These are phyloP conservation scores for Phania funesta DNA, from an alignment of 2,888 invertebrate genomes.

Conservation along the genomic window DNA sequence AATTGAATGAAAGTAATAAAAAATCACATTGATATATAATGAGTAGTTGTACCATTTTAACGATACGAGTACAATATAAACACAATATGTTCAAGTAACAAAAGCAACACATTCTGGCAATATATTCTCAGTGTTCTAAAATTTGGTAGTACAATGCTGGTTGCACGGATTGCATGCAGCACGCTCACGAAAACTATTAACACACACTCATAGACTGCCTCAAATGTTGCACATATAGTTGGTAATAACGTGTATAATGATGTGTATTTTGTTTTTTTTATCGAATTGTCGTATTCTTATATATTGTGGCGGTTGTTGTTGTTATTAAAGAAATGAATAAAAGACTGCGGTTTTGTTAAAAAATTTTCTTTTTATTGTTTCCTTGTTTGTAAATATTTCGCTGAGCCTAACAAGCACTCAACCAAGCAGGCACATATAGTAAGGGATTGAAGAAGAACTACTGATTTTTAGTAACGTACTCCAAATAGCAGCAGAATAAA, in stretches of 20 bases:
- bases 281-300: constrained; percentile 1
- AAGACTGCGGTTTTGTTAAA: constrained; percentile 48
- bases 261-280: not conserved
- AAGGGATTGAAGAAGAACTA: not conserved
- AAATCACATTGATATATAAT: constrained; percentile 13
- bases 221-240: not conserved
- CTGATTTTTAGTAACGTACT: not conserved
- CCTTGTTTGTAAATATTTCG: too few relatives aligned
- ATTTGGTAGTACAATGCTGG: constrained; percentile 32
- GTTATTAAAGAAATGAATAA: constrained; percentile 26
- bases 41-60: constrained; percentile 48
- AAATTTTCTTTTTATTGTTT: too few relatives aligned
- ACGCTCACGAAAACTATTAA: constrained; percentile 33
- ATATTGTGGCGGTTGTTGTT: constrained; percentile 3
- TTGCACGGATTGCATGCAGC: constrained; percentile 55
- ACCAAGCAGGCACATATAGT: not conserved
- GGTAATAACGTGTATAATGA: not conserved
- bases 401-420: constrained; percentile 5
- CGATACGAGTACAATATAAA: constrained; percentile 25
- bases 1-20: not conserved
- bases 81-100: not conserved
- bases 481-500: constrained; percentile 11
- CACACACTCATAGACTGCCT: not conserved
- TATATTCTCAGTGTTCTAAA: constrained; percentile 28
- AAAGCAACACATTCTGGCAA: constrained; percentile 10